phyloP scores from a whole-genome alignment of 2,797 vertebrate species.

The Anas flavirostris region DNA sequence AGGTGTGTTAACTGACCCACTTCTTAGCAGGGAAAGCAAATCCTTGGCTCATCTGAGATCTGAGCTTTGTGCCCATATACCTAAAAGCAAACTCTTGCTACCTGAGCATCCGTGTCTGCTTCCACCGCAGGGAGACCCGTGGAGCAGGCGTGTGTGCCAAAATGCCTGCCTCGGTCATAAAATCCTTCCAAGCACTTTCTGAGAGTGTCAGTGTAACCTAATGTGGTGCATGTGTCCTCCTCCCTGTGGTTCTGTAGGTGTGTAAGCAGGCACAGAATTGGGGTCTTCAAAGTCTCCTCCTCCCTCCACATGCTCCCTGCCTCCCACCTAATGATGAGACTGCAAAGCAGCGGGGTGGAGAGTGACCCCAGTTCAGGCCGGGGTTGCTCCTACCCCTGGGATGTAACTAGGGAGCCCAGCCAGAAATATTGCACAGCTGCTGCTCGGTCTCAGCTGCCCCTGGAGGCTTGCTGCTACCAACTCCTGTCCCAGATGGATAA shows the following conservation, averaged over 20 bases:
- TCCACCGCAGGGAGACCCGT: background rate
- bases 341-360: background rate
- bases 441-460: background rate
- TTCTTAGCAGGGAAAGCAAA: background rate
- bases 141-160: background rate
- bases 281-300: background rate
- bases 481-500: background rate
- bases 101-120: background rate
- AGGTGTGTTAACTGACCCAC: background rate
- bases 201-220: background rate
- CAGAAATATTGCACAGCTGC: background rate
- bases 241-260: background rate
- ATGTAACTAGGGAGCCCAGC: background rate
- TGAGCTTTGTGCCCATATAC: background rate
- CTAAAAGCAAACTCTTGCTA: background rate
- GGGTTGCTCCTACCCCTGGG: background rate
- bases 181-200: background rate
- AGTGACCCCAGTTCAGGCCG: background rate
- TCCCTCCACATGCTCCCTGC: background rate
- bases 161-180: background rate
- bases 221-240: background rate
- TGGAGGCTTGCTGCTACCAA: constrained; percentile 30
- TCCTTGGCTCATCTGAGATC: background rate
- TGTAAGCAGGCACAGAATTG: background rate
- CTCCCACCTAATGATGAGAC: background rate